Evolutionary conservation across 2,797 vertebrate species (phyloP), one percentile per base, ranked within the genome.

Genomic region (Echiichthys vipera): DNA sequence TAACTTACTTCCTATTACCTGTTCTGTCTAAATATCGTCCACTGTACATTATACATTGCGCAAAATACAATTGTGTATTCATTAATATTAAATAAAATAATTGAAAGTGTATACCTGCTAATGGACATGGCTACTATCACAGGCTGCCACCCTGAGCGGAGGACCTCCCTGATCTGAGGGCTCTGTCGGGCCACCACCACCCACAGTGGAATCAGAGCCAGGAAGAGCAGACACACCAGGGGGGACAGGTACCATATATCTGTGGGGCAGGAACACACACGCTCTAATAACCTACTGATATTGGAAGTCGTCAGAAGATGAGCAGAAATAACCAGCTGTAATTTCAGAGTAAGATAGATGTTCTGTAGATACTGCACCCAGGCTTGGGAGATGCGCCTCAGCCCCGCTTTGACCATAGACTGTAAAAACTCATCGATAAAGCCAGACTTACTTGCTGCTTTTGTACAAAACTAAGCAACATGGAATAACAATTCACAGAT

Each of bases 41-140:
- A n/a, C 5, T n/a, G 13, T 29, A 50, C 18, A 5, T 47, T 49
- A 36, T 4, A 25, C 5, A 37, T 25, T 27, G 10, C 47, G 30
- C 13, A 27, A 49, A 50, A 39, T 0, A 37, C 3, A 30, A 42
- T 30, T 20, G 5, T 7, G 8, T 22, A 17, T 61, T 3, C 22
- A 51, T n/a, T 6, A 45, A 12, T 6, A 8, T 5, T 29, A 8
- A 3, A 20, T 27, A 10, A 3, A 40, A 46, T 1, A 18, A 4
- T 39, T 6, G 4, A 6, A 61, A 64, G 42, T 45, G 8, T 46
- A 14, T 93, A 99, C 97, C 98, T 99, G 96, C 98, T 99, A 63
- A 99, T 96, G 57, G 95, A 95, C 97, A 99, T 98, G 46, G 97
- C 97, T 4, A 98, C 93, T 39, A 98, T 95, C 20, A 99, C 96